Percentiles rank a stretch among this genome's conserved stretches.
phyloP scores from a whole-genome alignment of 2,113 vertebrate species.

The Origma solitaria region DNA sequence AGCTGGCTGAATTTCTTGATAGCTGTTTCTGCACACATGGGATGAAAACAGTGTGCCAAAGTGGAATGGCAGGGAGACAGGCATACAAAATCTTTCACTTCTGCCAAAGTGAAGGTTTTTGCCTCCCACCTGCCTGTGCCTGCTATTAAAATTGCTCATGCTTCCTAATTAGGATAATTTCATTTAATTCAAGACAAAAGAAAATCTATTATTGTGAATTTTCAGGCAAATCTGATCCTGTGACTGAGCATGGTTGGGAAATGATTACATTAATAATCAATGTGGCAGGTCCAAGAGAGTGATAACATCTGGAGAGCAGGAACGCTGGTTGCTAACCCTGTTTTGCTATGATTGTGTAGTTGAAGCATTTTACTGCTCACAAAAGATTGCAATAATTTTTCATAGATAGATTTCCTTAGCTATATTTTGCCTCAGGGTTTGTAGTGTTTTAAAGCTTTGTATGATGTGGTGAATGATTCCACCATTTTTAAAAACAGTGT shows the following conservation, averaged over 20 bases:
- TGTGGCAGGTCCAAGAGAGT: background rate
- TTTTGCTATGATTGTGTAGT: background rate
- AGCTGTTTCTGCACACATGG: background rate
- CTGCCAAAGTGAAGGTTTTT: background rate
- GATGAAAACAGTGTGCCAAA: background rate
- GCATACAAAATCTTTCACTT: background rate
- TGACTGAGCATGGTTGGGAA: background rate
- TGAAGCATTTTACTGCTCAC: background rate
- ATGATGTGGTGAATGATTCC: background rate
- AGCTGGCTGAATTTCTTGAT: background rate
- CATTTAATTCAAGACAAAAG: background rate
- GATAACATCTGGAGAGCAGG: background rate
- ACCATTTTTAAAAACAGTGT: background rate
- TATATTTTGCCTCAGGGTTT: background rate
- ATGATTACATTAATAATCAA: background rate
- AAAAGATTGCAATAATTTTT: background rate
- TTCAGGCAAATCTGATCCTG: background rate
- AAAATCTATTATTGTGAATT: background rate
- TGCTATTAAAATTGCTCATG: background rate
- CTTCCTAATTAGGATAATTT: background rate
- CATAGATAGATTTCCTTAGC: background rate
- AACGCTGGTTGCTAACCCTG: background rate
- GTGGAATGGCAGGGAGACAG: background rate
- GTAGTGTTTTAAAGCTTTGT: background rate
- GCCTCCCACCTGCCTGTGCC: background rate